phyloP scores from a whole-genome alignment of 92 coral and sea anemone species.

The Anthopleura xanthogrammica region DNA sequence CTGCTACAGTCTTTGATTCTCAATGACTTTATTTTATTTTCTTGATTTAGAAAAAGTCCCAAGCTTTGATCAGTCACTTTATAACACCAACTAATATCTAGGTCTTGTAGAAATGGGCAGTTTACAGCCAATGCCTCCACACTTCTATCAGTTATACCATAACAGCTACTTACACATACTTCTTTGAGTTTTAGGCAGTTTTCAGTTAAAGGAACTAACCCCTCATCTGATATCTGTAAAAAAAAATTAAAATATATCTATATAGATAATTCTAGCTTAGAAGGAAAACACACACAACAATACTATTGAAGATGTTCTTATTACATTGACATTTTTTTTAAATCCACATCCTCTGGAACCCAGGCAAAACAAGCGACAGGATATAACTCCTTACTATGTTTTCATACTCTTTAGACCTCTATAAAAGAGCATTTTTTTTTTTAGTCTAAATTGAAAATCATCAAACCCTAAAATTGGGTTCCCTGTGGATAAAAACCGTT shows the following conservation, averaged over 20 bases:
- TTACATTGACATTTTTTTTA: too few species aligned
- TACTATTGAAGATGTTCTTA: not conserved
- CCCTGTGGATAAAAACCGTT: too few species aligned
- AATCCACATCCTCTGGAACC: too few species aligned
- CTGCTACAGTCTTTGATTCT: slow-evolving; percentile 62
- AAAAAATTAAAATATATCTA: not conserved
- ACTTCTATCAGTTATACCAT: slow-evolving; percentile 78
- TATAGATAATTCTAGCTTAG: not conserved
- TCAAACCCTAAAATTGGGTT: too few species aligned
- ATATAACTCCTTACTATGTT: not conserved
- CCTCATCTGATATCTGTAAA: slow-evolving; percentile 70
- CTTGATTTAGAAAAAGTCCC: slow-evolving; percentile 34
- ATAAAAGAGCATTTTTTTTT: too few species aligned
- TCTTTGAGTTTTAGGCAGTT: slow-evolving; percentile 59
- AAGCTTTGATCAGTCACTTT: slow-evolving; percentile 68
- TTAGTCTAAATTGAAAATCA: too few species aligned
- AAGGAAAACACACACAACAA: not conserved
- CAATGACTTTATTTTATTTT: slow-evolving; percentile 40
- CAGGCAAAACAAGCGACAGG: too few species aligned
- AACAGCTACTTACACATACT: slow-evolving; percentile 75
- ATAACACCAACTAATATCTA: slow-evolving; percentile 79
- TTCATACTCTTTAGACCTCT: not conserved
- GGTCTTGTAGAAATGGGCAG: slow-evolving; percentile 47
- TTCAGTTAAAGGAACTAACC: slow-evolving; percentile 52
- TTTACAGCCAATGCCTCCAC: slow-evolving; percentile 41